Evolutionary conservation across 2,888 invertebrate genomes (phyloP), one percentile per base, ranked within the genome.

Genomic region (Drosophila flavopinicola): DNA sequence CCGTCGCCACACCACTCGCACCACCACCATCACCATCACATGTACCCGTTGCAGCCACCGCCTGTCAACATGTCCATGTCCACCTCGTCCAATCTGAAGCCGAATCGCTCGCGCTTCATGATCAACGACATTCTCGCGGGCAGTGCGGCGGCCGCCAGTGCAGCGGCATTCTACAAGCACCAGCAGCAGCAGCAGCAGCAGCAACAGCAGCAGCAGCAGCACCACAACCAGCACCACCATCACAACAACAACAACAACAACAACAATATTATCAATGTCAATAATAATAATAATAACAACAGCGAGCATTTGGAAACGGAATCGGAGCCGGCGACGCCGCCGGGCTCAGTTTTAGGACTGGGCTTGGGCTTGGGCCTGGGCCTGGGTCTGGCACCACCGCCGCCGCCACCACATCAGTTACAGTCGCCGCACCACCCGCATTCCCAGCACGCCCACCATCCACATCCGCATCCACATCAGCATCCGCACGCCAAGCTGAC

Each of bases 81-180:
- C 51, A 72, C 74, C 33, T 78, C 88, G n/a, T 80, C 89, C 38
- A 88, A 85, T 73, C 65, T 89, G 32, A 89, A 89, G 76, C 89
- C 89, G 57, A 90, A 87, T 73, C 89, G 89, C 48, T 89, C 89
- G 52, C 90, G 89, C 66, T 89, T 89, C 75, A 89, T 89, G 89
- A 89, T 89, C 72, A 89, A 90, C 52, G 89, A 89, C 57, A 89
- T 89, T 47, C 66, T 89, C 60, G 90, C 89, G 35, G 90, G 89
- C 64, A 89, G 89, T 66, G 89, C 89, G 25, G 89, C 89, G 1
- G 89, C 89, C n/a, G 89, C 85, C 33, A 88, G 78, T 59, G 85
- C 85, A 7, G 85, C 79, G 1, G 88, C 86, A 2, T 89, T 88
- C 47, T 90, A 89, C 64, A 90, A 89, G 60, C 89, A 88, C 29